phyloP scores from a whole-genome alignment of 2,113 vertebrate species.

The Boleophthalmus pectinirostris region DNA sequence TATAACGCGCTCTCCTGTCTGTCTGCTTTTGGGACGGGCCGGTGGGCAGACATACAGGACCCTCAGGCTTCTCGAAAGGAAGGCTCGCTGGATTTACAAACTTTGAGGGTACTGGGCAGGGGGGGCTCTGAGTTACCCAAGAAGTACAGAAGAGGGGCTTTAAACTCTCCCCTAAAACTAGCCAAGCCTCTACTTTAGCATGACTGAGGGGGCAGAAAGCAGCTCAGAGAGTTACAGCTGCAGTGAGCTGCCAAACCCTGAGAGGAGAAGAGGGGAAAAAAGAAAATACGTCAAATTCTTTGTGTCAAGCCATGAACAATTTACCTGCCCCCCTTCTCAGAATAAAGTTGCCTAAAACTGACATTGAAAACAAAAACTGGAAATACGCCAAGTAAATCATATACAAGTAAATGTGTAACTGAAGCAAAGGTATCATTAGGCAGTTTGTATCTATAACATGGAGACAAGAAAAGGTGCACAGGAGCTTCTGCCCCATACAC shows the following conservation, averaged over 20 bases:
- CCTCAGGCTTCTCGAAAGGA: constrained; percentile 74
- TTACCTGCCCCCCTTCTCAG: constrained; percentile 70
- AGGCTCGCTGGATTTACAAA: constrained; percentile 73
- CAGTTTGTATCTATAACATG: constrained; percentile 31
- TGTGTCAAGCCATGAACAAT: constrained; percentile 63
- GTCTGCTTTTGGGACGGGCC: constrained; percentile 59
- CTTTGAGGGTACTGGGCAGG: constrained; percentile 56
- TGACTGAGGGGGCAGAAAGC: constrained; percentile 68
- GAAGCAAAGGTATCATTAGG: constrained; percentile 23
- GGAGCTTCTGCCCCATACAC: constrained; percentile 34
- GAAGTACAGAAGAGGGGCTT: constrained; percentile 38
- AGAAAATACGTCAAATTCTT: constrained; percentile 76
- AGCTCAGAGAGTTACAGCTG: constrained; percentile 75
- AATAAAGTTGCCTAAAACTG: constrained; percentile 37
- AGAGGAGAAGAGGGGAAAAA: constrained; percentile 77
- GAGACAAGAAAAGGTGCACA: constrained; percentile 52
- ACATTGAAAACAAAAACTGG: constrained; percentile 18
- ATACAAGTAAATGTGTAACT: not conserved
- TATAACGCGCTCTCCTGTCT: constrained; percentile 63
- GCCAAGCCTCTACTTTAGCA: constrained; percentile 56
- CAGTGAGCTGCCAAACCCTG: constrained; percentile 78
- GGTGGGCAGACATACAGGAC: constrained; percentile 69
- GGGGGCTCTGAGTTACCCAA: constrained; percentile 55
- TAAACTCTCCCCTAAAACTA: constrained; percentile 51
- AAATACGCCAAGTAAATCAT: not conserved